phyloP scores from a whole-genome alignment of 2,113 vertebrate species.

The Cyphomyrus plagiostoma region DNA sequence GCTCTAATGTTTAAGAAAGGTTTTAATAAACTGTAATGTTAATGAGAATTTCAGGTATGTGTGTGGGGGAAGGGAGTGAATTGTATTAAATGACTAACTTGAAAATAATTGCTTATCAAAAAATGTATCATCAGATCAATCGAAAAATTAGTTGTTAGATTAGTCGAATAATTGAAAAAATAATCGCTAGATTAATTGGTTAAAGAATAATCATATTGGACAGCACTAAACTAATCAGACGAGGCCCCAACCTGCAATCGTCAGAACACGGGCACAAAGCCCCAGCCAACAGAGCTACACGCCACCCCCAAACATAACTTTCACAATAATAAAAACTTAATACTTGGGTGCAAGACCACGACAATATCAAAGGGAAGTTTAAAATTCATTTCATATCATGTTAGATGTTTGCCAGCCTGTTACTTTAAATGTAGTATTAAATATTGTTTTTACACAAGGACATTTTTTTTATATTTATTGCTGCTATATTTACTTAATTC shows the following conservation, averaged over 20 bases:
- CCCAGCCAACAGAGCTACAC: background rate
- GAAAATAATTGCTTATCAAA: too few species aligned
- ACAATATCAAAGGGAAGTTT: background rate
- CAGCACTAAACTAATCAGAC: background rate
- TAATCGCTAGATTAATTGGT: too few species aligned
- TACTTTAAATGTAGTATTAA: background rate
- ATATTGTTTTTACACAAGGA: background rate
- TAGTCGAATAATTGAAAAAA: too few species aligned
- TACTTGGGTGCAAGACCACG: background rate
- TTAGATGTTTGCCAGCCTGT: background rate
- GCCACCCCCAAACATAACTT: background rate
- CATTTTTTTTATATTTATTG: background rate
- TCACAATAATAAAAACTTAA: background rate
- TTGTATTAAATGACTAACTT: too few species aligned
- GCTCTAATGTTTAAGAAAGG: too few species aligned
- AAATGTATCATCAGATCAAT: too few species aligned
- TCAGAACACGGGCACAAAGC: background rate
- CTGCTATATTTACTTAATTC: background rate
- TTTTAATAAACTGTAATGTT: too few species aligned
- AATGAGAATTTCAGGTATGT: too few species aligned
- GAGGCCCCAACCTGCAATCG: background rate
- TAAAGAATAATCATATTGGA: too few species aligned
- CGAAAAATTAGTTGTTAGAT: too few species aligned
- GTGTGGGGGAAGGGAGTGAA: too few species aligned
- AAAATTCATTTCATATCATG: background rate